Evolutionary conservation across 2,888 invertebrate genomes (phyloP), one percentile per base, ranked within the genome.

Genomic region (Merodon equestris): DNA sequence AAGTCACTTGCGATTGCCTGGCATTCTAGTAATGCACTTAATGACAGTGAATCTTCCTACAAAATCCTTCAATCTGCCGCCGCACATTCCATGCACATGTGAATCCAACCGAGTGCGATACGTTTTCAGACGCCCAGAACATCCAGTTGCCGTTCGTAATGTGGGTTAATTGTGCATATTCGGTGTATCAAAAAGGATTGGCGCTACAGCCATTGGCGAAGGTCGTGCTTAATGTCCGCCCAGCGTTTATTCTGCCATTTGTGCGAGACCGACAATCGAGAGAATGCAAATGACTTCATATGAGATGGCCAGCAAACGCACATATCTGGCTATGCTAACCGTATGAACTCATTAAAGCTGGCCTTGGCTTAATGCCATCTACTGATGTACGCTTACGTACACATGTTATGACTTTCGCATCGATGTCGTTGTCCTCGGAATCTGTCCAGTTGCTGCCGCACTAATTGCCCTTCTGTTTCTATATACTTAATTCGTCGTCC

Each of bases 111-210:
- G n/a, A n/a, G n/a, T n/a, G n/a, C n/a, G n/a, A n/a, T n/a, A n/a
- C n/a, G n/a, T n/a, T n/a, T n/a, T n/a, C n/a, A n/a, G n/a, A n/a
- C n/a, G n/a, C n/a, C n/a, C n/a, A n/a, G 7, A 7, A 27, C 40
- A 40, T 10, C 3, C 40, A 40, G 40, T 47, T 19, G 70, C 64
- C 64, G 64, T 58, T 53, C 34, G 44, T 44, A 66, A 76, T 76
- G 57, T 76, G 71, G 76, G 76, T 76, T 76, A 76, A 76, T 76
- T 71, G 76, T 60, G 19, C 64, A 64, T 56, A 57, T 38, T 50
- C 42, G 53, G 48, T 19, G 57, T 40, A 13, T n/a, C 44, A 17
- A n/a, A 19, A 27, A 47, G 19, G 17, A 3, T 14, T 13, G 15
- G 27, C 27, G 7, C 27, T 9, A 10, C 9, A 13, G 48, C 15